A percentile compares a stretch with the other conserved stretches of the same genome.
phyloP scores from a whole-genome alignment of 1,140 invertebrate genomes.

The Babylonia areolata region DNA sequence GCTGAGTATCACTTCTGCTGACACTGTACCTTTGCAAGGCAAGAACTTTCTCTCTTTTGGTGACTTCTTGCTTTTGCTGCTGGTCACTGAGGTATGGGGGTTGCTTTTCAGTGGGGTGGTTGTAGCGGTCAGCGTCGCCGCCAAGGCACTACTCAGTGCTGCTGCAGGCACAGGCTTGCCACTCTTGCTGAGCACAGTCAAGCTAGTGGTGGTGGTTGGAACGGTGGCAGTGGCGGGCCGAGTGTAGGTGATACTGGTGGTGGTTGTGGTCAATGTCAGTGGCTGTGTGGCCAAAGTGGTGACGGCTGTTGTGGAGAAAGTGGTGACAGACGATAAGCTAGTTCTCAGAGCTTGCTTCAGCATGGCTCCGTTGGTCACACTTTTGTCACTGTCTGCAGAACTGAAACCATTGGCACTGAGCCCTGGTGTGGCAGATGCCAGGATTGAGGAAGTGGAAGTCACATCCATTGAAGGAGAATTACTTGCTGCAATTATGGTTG shows the following conservation, averaged over 20 bases:
- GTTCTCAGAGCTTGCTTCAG: neutral
- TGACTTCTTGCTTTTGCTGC: slow-evolving; percentile 44
- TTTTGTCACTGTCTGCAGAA: slow-evolving; percentile 31
- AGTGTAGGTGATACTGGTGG: slow-evolving; percentile 38
- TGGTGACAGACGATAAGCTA: neutral
- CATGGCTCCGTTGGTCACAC: slow-evolving; percentile 40
- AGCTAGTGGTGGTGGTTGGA: slow-evolving; percentile 40
- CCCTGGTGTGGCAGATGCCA: neutral
- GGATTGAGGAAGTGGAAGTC: neutral
- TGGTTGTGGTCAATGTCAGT: slow-evolving; percentile 5
- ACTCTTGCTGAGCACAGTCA: slow-evolving; percentile 45
- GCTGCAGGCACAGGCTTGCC: slow-evolving; percentile 24
- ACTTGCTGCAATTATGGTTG: neutral
- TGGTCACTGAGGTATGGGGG: neutral
- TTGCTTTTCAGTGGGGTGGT: slow-evolving; percentile 22
- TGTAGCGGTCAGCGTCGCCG: slow-evolving; percentile 32
- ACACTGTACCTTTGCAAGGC: slow-evolving; percentile 79
- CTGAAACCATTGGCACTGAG: neutral
- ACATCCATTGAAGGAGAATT: slow-evolving; percentile 16
- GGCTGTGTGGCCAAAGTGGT: slow-evolving; percentile 48
- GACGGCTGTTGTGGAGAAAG: slow-evolving; percentile 10
- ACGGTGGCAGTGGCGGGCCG: slow-evolving; percentile 31
- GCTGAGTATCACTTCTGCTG: no score
- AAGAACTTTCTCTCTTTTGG: slow-evolving; percentile 56
- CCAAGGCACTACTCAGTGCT: slow-evolving; percentile 31